Conservation (phyloP, 1,140 invertebrate genomes). For the Cecropterus lyciades region DNA sequence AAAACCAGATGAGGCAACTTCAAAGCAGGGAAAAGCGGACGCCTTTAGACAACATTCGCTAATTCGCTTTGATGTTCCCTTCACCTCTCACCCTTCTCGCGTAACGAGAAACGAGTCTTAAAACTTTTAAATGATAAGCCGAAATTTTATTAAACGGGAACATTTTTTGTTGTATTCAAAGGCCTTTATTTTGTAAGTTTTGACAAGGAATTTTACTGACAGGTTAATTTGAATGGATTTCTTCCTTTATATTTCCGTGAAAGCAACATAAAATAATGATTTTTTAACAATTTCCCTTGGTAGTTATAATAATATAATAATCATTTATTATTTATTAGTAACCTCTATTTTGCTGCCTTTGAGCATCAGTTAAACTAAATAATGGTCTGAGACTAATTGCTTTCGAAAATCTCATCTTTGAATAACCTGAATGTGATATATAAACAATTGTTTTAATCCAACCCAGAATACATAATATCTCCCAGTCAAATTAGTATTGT, state of each 20-base stretch:
- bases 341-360: too few species aligned
- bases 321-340: too few species aligned
- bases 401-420: too few species aligned
- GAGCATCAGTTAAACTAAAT: too few species aligned
- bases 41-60: conserved; percentile 64
- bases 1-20: conserved; percentile 53
- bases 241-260: neutral
- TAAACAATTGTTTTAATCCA: too few species aligned
- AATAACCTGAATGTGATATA: too few species aligned
- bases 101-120: conserved; percentile 64
- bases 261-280: too few species aligned
- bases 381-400: too few species aligned
- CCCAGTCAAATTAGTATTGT: too few species aligned
- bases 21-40: conserved; percentile 63
- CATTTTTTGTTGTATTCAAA: conserved; percentile 41
- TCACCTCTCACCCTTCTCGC: conserved; percentile 32
- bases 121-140: conserved; percentile 57
- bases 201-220: conserved; percentile 18
- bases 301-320: too few species aligned
- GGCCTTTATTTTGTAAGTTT: conserved; percentile 15
- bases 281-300: too few species aligned
- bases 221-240: conserved; percentile 10
- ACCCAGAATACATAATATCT: too few species aligned
- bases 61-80: conserved; percentile 64
- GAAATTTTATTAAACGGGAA: conserved; percentile 56